These are phyloP conservation scores for Eudasyphora cyanicolor DNA, from an alignment of 2,888 invertebrate genomes.

Conservation along the genomic window DNA sequence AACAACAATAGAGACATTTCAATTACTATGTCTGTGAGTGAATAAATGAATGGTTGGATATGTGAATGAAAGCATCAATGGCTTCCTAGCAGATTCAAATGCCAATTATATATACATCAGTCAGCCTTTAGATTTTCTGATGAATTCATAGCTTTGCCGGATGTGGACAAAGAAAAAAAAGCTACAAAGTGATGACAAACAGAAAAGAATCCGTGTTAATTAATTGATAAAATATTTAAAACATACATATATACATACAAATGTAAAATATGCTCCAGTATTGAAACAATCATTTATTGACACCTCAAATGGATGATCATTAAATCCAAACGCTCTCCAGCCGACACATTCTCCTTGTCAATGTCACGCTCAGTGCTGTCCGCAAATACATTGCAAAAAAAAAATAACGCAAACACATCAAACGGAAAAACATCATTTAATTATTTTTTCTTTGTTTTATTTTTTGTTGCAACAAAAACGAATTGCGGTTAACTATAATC, in stretches of 20 bases:
- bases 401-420: too few species aligned
- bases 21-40: background rate
- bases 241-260: background rate
- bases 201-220: slow-evolving; percentile 58
- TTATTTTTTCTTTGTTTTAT: background rate
- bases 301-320: background rate
- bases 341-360: background rate
- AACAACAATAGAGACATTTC: too few species aligned
- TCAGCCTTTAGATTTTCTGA: background rate
- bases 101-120: background rate
- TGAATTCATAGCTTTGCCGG: too few species aligned
- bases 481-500: slow-evolving; percentile 21
- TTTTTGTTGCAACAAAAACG: background rate
- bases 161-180: too few species aligned
- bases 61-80: background rate
- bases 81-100: background rate
- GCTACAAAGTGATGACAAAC: background rate
- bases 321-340: background rate
- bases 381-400: background rate
- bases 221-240: slow-evolving; percentile 44
- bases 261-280: background rate
- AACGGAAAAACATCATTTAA: too few species aligned
- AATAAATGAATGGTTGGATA: too few species aligned
- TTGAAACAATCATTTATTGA: background rate
- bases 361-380: background rate